Evolutionary conservation across 2,888 invertebrate species (phyloP).

Genomic region (Boloria selene): DNA sequence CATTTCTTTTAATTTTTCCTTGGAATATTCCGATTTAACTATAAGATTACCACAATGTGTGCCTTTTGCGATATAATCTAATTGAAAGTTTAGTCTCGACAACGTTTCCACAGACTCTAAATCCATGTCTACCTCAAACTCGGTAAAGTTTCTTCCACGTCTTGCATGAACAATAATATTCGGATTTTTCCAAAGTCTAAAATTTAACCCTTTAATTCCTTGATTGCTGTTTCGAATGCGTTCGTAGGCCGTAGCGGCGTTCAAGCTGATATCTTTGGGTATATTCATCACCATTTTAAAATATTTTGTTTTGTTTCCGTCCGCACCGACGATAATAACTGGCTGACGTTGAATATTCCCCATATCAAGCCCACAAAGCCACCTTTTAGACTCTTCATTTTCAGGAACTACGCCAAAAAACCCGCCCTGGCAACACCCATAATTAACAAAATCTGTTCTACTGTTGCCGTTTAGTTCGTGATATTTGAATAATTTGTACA

Average conservation of each 20-base stretch:
- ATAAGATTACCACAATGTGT: slow-evolving; percentile 39
- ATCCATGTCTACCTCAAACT: slow-evolving; percentile 58
- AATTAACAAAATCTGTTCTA: slow-evolving; percentile 64
- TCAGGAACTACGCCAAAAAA: slow-evolving; percentile 64
- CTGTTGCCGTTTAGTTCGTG: slow-evolving; percentile 51
- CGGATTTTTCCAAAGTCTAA: slow-evolving; percentile 60
- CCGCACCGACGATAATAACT: slow-evolving; percentile 55
- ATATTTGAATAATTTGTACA: slow-evolving; percentile 63
- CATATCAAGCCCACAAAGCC: slow-evolving; percentile 58
- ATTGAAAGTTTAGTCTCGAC: slow-evolving; percentile 49
- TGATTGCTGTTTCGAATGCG: slow-evolving; percentile 59
- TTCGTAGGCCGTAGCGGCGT: slow-evolving; percentile 47
- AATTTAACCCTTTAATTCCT: slow-evolving; percentile 64
- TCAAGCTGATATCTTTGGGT: slow-evolving; percentile 42
- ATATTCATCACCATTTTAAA: slow-evolving; percentile 53
- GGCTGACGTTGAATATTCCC: slow-evolving; percentile 54
- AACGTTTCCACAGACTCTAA: slow-evolving; percentile 65
- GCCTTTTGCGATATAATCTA: slow-evolving; percentile 56
- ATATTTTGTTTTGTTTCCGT: slow-evolving; percentile 51
- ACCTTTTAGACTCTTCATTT: slow-evolving; percentile 60
- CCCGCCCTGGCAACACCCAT: slow-evolving; percentile 61
- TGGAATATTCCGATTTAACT: slow-evolving; percentile 51
- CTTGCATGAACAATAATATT: slow-evolving; percentile 22
- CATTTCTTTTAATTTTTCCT: slow-evolving; percentile 48
- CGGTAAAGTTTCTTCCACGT: not conserved